Evolutionary conservation across 2,888 invertebrate genomes (phyloP).

Genomic region (Habrosyne pyritoides): DNA sequence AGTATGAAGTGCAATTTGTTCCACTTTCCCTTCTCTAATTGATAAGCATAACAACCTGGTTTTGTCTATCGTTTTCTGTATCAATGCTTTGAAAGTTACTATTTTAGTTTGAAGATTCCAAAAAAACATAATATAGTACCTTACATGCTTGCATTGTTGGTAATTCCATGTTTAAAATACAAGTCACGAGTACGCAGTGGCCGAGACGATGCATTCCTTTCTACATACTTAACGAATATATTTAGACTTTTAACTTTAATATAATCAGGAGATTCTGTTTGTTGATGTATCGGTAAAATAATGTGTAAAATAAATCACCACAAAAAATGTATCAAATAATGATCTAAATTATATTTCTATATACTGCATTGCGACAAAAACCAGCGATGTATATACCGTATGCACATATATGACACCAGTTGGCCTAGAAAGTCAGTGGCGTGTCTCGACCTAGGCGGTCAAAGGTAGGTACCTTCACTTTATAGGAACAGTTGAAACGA

Average conservation of each 20-base stretch:
- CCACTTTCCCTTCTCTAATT: neutral
- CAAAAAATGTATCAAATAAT: neutral
- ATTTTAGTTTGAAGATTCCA: no score
- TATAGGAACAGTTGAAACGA: slow-evolving; percentile 49
- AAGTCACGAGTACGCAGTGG: slow-evolving; percentile 26
- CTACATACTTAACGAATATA: slow-evolving; percentile 6
- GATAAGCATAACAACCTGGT: neutral
- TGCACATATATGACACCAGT: slow-evolving; percentile 34
- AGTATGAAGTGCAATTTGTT: neutral
- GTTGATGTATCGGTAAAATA: neutral
- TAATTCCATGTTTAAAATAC: slow-evolving; percentile 29
- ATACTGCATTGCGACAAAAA: slow-evolving; percentile 10
- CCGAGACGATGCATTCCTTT: slow-evolving; percentile 30
- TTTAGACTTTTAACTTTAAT: slow-evolving; percentile 9
- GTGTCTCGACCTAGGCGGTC: slow-evolving; percentile 65
- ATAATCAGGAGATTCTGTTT: slow-evolving; percentile 10
- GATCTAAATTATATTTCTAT: neutral
- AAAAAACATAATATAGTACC: neutral
- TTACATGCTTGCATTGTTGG: neutral
- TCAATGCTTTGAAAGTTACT: no score
- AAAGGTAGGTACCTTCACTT: slow-evolving; percentile 75
- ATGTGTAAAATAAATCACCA: neutral
- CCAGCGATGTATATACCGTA: slow-evolving; percentile 5
- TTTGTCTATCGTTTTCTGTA: no score
- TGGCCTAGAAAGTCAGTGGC: slow-evolving; percentile 68